Conservation (phyloP, 2,113 vertebrate genomes). For the Sitta europaea region DNA sequence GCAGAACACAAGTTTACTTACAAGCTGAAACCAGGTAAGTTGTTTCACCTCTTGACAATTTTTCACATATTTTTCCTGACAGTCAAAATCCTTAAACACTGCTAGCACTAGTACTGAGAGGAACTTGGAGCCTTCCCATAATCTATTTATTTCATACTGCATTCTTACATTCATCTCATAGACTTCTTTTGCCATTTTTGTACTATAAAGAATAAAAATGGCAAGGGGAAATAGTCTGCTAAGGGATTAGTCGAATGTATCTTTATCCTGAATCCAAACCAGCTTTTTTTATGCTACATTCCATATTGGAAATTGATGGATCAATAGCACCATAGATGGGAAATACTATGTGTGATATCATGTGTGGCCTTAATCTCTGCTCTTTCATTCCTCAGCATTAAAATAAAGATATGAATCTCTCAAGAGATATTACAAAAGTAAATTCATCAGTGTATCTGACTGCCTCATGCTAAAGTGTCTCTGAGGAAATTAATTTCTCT, state of each 20-base stretch:
- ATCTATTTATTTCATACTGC: not conserved
- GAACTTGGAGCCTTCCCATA: not conserved
- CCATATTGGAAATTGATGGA: not conserved
- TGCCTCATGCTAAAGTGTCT: not conserved
- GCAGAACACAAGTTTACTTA: conserved; percentile 80
- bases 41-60: not conserved
- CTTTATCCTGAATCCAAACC: not conserved
- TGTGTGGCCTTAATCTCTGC: not conserved
- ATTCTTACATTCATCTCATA: not conserved
- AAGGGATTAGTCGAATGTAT: not conserved
- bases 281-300: not conserved
- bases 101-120: not conserved
- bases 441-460: not conserved
- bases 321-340: not conserved
- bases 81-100: not conserved
- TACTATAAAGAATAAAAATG: not conserved
- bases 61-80: not conserved
- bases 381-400: not conserved
- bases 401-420: not conserved
- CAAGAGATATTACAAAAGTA: not conserved
- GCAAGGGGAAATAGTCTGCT: rapidly evolving
- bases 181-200: not conserved
- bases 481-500: not conserved
- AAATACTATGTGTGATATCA: not conserved
- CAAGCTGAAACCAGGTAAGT: conserved; percentile 85